Percentiles rank a stretch among this genome's conserved stretches.
These are phyloP conservation scores for Tamias sibiricus DNA, from an alignment of 2,113 vertebrate genomes.

Conservation along the genomic window DNA sequence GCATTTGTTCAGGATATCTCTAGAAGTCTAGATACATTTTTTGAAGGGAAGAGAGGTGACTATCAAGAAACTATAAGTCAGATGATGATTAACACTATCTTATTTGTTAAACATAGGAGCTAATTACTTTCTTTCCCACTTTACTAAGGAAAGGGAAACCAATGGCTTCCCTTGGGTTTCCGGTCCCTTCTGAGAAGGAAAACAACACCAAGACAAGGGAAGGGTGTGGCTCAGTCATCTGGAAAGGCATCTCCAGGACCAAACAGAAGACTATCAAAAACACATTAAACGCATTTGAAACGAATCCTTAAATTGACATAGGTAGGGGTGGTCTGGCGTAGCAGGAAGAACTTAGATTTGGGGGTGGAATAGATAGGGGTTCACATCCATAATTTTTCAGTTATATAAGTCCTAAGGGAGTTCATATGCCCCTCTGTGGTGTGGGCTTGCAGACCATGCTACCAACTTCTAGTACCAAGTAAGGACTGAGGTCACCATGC, in stretches of 20 bases:
- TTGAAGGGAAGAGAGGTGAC: not conserved
- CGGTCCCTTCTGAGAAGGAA: not conserved
- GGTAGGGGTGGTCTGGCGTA: not conserved
- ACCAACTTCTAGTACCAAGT: not conserved
- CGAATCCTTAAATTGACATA: not conserved
- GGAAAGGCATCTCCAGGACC: not conserved
- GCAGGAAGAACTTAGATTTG: not conserved
- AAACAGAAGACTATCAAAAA: not conserved
- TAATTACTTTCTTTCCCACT: not conserved
- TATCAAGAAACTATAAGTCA: not conserved
- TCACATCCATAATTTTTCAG: not conserved
- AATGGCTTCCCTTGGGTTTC: conserved; percentile 2
- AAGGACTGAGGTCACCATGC: not conserved
- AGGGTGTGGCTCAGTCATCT: not conserved
- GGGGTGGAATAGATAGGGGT: not conserved
- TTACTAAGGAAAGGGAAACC: conserved; percentile 39
- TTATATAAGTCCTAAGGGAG: not conserved
- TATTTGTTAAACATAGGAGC: not conserved
- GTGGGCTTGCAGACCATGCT: not conserved
- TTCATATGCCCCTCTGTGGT: not conserved
- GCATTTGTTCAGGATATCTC: not conserved
- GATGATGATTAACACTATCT: not conserved
- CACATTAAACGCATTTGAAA: not conserved
- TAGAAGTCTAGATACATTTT: not conserved
- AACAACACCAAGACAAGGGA: not conserved